Percentiles rank a stretch among this genome's conserved stretches.
Conservation (phyloP, 2,113 vertebrate species). For the Paracanthobrama guichenoti region DNA sequence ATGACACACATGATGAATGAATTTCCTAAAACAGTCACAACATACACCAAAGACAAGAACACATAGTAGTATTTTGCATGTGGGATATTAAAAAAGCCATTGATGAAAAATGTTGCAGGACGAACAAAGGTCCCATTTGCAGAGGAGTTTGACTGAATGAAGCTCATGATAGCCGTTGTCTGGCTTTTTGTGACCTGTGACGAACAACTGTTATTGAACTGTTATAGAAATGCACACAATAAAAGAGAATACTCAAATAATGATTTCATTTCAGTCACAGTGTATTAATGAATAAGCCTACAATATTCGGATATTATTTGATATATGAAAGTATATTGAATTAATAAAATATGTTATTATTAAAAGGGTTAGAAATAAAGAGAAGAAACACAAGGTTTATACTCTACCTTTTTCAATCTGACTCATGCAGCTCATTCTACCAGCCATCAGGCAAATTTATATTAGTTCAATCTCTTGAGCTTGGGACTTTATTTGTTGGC, state of each 20-base stretch:
- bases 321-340: too few relatives aligned
- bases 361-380: too few relatives aligned
- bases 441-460: conserved; percentile 22
- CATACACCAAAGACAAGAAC: conserved; percentile 67
- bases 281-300: not conserved
- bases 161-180: conserved; percentile 29
- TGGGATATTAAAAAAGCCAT: conserved; percentile 62
- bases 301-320: too few relatives aligned
- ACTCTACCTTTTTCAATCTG: conserved; percentile 26
- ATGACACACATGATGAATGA: conserved; percentile 54
- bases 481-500: not conserved
- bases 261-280: not conserved
- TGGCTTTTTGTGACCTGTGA: conserved; percentile 48
- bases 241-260: not conserved
- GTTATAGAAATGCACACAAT: not conserved
- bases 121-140: conserved; percentile 64
- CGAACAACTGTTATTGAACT: not conserved
- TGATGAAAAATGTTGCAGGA: conserved; percentile 69
- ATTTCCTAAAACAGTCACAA: conserved; percentile 60
- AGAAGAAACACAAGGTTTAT: not conserved
- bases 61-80: conserved; percentile 67
- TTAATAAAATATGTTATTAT: too few relatives aligned
- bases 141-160: conserved; percentile 51
- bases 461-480: not conserved
- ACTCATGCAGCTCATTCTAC: not conserved